phyloP scores from a whole-genome alignment of 1,140 invertebrate genomes.

The Drosophila oshimai region DNA sequence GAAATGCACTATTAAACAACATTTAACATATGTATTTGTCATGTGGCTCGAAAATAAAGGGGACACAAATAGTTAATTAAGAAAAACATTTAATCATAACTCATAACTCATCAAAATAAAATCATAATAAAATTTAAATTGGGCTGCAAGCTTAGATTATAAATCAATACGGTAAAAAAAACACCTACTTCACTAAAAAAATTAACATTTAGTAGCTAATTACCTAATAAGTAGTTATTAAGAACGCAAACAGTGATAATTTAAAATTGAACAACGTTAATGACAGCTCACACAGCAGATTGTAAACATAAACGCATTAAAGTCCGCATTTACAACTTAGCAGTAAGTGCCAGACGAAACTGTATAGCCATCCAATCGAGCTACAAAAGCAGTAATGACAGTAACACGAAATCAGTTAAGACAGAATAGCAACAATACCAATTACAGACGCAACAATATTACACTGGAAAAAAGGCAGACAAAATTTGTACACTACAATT shows the following conservation, averaged over 20 bases:
- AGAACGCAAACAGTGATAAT: background rate
- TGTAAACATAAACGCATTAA: constrained; percentile 7
- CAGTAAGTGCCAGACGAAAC: background rate
- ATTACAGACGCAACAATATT: background rate
- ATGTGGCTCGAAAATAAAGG: too few relatives aligned
- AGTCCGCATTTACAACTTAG: constrained; percentile 4
- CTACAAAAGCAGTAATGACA: constrained; percentile 14
- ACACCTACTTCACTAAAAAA: too few relatives aligned
- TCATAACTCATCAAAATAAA: too few relatives aligned
- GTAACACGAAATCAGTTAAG: constrained; percentile 8
- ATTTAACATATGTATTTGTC: too few relatives aligned
- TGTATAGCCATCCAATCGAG: background rate
- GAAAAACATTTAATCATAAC: too few relatives aligned
- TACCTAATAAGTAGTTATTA: background rate
- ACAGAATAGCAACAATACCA: constrained; percentile 3
- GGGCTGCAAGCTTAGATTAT: too few relatives aligned
- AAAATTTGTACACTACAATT: background rate
- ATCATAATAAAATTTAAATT: too few relatives aligned
- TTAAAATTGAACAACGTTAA: background rate
- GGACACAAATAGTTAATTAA: too few relatives aligned
- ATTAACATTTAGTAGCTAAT: background rate
- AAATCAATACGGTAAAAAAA: too few relatives aligned
- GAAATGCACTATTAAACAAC: background rate
- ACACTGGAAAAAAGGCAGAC: background rate
- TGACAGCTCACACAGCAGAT: background rate